phyloP scores from a whole-genome alignment of 2,888 invertebrate species.

The Crepidodera aurea region DNA sequence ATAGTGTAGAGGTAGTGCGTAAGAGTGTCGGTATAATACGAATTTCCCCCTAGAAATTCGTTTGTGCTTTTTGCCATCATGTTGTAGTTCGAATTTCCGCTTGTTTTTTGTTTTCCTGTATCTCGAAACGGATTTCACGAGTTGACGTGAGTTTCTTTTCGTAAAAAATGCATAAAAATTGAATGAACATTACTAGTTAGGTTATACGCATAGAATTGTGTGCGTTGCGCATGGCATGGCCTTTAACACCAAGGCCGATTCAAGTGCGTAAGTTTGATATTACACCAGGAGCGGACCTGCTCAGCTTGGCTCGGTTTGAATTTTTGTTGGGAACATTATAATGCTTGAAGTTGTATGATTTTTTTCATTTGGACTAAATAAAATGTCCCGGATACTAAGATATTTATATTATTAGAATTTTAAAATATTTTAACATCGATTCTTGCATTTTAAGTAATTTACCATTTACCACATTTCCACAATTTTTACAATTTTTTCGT shows the following conservation, averaged over 20 bases:
- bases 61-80: slow-evolving; percentile 4
- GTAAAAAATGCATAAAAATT: slow-evolving; percentile 19
- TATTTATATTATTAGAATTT: too few relatives aligned
- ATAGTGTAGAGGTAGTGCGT: slow-evolving; percentile 31
- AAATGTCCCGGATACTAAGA: too few relatives aligned
- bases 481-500: too few relatives aligned
- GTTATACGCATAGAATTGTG: slow-evolving; percentile 27
- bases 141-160: slow-evolving; percentile 19
- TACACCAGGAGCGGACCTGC: slow-evolving; percentile 18
- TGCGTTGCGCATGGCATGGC: slow-evolving; percentile 44
- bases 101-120: not conserved
- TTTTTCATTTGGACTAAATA: too few relatives aligned
- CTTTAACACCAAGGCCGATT: slow-evolving; percentile 50
- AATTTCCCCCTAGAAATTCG: slow-evolving; percentile 21
- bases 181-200: slow-evolving; percentile 2
- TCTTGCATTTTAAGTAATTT: too few relatives aligned
- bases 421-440: too few relatives aligned
- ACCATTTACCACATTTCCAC: too few relatives aligned
- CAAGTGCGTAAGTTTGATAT: slow-evolving; percentile 42
- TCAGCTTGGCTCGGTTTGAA: too few relatives aligned
- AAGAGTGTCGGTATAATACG: slow-evolving; percentile 32
- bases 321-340: too few relatives aligned
- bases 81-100: slow-evolving; percentile 4
- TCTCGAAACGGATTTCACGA: slow-evolving; percentile 2
- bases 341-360: too few relatives aligned